Base-by-base conservation (phyloP, 2,797 vertebrate genomes). In the Margarornis squamiger region DNA sequence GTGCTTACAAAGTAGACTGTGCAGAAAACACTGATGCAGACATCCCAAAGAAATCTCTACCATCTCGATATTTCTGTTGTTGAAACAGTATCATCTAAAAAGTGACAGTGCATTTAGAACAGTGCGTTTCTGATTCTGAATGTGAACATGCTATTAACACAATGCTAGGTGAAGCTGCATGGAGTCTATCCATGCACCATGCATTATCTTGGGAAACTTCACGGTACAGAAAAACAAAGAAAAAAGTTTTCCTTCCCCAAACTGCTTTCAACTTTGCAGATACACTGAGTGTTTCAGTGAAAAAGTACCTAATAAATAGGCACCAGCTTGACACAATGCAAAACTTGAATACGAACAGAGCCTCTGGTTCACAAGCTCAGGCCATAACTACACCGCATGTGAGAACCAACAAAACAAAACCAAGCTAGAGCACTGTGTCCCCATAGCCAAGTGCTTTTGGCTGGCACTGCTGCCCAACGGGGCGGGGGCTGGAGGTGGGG, bases 161-260 rank as follows among this genome's bases (percentile, higher is more conserved):
- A 0, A 57, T 9, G 3, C 26, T 49, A 24, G 18, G 78, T 0
- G 0, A 21, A 11, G 10, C 52, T 16, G 45, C 45, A 46, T 46
- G 45, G 24, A 67, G 24, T 24, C 63, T 76, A 30, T 32, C 68
- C 52, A 15, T 8, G 27, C n/a, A 54, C 43, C 23, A 30, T 32
- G 51, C 63, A 43, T 29, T 20, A 76, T 29, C 68, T 24, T 45
- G 49, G 49, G 46, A 58, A 88, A 77, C 38, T 48, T 81, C 6
- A 66, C 0, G 0, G 22, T 14, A 59, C 34, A 79, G 39, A 70
- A 76, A 82, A 41, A 9, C 36, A 72, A 55, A 79, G 24, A 18
- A 61, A 52, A 77, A 34, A 36, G n/a, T 30, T 39, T 86, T 67
- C n/a, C 32, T 76, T 75, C 48, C 46, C 34, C 39, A 63, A 18